A percentile compares a stretch with the other conserved stretches of the same genome.
These are phyloP conservation scores for Troglohyphantes excavatus DNA, from an alignment of 2,888 invertebrate genomes.

Conservation along the genomic window DNA sequence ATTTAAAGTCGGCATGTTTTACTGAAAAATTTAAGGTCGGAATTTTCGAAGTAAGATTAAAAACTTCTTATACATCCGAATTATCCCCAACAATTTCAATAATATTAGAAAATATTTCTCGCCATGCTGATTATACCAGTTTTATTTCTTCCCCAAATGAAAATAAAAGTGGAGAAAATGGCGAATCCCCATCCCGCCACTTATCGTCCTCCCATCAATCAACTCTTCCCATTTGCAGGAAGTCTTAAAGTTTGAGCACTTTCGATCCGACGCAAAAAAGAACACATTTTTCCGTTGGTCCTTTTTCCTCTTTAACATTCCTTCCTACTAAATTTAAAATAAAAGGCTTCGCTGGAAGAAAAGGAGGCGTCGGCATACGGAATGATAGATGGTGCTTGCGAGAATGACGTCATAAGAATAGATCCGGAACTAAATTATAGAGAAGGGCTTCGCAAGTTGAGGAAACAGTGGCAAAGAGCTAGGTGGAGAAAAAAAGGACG, in stretches of 20 bases:
- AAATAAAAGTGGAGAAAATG: background rate
- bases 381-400: slow-evolving; percentile 70
- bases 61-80: background rate
- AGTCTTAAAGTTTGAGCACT: slow-evolving; percentile 61
- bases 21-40: no score
- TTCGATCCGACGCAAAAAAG: slow-evolving; percentile 37
- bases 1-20: no score
- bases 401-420: slow-evolving; percentile 51
- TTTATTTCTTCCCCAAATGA: background rate
- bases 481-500: slow-evolving; percentile 7
- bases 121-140: background rate
- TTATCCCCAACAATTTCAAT: slow-evolving; percentile 9
- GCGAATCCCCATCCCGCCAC: slow-evolving; percentile 30
- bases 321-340: slow-evolving; percentile 62
- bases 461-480: slow-evolving; percentile 65
- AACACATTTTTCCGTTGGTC: slow-evolving; percentile 31
- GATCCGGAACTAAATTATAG: slow-evolving; percentile 72
- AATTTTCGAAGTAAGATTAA: no score
- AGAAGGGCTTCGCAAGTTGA: slow-evolving; percentile 65
- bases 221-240: slow-evolving; percentile 48
- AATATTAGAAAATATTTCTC: background rate
- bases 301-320: slow-evolving; percentile 29
- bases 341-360: slow-evolving; percentile 56
- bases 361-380: slow-evolving; percentile 52
- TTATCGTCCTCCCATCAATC: slow-evolving; percentile 59